Percentiles rank a stretch among this genome's conserved stretches.
phyloP scores from a whole-genome alignment of 2,888 invertebrate species.

The Hyposoter didymator region DNA sequence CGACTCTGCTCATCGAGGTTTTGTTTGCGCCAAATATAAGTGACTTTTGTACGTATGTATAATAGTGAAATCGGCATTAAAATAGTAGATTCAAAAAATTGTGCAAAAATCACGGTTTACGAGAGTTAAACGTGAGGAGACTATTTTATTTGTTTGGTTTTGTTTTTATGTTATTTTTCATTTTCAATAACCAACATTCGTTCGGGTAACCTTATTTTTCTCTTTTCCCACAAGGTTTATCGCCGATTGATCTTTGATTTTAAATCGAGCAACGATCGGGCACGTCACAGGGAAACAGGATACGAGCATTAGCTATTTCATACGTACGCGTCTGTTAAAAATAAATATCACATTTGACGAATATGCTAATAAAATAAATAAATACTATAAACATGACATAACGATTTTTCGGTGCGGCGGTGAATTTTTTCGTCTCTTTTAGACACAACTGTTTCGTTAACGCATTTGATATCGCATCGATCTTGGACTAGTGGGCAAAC shows the following conservation, averaged over 20 bases:
- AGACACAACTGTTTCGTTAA: neutral
- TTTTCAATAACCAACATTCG: neutral
- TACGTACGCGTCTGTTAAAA: constrained; percentile 71
- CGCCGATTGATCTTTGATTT: constrained; percentile 1
- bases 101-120: constrained; percentile 25
- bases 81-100: constrained; percentile 17
- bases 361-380: constrained; percentile 76
- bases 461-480: neutral
- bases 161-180: neutral
- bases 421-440: constrained; percentile 30
- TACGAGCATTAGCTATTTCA: constrained; percentile 26
- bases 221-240: constrained; percentile 15
- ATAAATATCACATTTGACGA: constrained; percentile 81
- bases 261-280: constrained; percentile 13
- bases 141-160: neutral
- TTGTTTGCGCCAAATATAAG: neutral
- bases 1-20: constrained; percentile 11
- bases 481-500: constrained; percentile 8
- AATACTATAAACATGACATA: constrained; percentile 70
- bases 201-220: constrained; percentile 19
- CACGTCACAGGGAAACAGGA: constrained; percentile 26
- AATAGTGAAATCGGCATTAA: constrained; percentile 25
- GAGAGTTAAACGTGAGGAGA: constrained; percentile 20
- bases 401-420: constrained; percentile 49
- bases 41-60: constrained; percentile 5